Evolutionary conservation across 2,113 vertebrate species (phyloP).

Genomic region (Xenopus laevis): DNA sequence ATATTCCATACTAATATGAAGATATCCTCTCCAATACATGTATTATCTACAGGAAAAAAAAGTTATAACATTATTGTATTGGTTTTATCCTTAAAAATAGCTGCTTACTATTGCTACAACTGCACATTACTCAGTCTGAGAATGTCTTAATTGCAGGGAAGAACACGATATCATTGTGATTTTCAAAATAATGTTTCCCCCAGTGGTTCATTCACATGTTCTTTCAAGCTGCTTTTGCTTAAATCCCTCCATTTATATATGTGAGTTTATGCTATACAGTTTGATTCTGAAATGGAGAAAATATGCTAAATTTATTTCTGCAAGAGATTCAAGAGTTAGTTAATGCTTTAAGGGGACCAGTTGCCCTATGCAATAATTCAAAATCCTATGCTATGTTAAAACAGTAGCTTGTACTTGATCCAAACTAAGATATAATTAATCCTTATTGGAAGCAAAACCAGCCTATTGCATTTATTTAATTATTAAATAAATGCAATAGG

Average conservation of each 20-base stretch:
- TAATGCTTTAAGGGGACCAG: too few species aligned
- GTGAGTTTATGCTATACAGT: not conserved
- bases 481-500: too few species aligned
- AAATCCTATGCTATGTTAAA: too few species aligned
- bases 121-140: conserved; percentile 20
- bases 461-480: too few species aligned
- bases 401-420: too few species aligned
- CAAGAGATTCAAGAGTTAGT: too few species aligned
- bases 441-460: too few species aligned
- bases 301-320: too few species aligned
- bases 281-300: too few species aligned
- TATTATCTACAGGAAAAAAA: conserved; percentile 13
- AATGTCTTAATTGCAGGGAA: conserved; percentile 44
- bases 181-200: conserved; percentile 32
- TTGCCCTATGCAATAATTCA: too few species aligned
- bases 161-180: conserved; percentile 33
- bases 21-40: conserved; percentile 24
- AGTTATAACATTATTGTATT: not conserved
- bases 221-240: not conserved
- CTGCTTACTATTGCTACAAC: conserved; percentile 36
- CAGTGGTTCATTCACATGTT: conserved; percentile 7
- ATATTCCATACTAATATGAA: conserved; percentile 43
- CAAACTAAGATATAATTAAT: too few species aligned
- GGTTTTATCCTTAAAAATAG: not conserved
- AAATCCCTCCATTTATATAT: not conserved